These are phyloP conservation scores for Drepana arcuata DNA, from an alignment of 1,140 invertebrate species.

Conservation along the genomic window DNA sequence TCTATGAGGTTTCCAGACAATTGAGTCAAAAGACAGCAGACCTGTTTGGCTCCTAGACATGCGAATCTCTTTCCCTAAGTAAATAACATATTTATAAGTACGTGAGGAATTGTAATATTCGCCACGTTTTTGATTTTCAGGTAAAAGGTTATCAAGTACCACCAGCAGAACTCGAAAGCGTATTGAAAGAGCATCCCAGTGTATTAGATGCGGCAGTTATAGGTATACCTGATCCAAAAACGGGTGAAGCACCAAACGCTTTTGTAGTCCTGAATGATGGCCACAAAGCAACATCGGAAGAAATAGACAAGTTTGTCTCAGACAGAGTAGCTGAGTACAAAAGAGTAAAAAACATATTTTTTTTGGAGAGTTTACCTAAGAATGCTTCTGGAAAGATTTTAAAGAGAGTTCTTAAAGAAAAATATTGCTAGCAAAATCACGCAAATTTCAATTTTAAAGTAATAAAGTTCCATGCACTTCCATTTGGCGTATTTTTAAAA, in stretches of 20 bases:
- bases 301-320: constrained; percentile 51
- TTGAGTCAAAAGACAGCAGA: too few species aligned
- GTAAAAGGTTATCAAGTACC: constrained; percentile 76
- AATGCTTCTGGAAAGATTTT: constrained; percentile 80
- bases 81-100: too few species aligned
- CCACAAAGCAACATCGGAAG: constrained; percentile 24
- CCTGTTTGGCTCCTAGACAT: too few species aligned
- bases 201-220: constrained; percentile 82
- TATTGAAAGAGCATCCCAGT: constrained; percentile 77
- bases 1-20: too few species aligned
- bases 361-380: constrained; percentile 76
- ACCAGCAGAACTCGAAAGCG: constrained; percentile 83
- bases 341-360: constrained; percentile 61
- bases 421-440: constrained; percentile 16
- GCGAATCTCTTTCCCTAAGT: too few species aligned
- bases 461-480: too few species aligned
- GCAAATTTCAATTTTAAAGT: not conserved
- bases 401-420: constrained; percentile 63
- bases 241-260: constrained; percentile 79
- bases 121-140: too few species aligned
- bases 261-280: constrained; percentile 68
- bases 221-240: constrained; percentile 76
- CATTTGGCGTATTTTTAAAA: too few species aligned
- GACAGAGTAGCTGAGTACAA: constrained; percentile 61
- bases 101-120: too few species aligned